Evolutionary conservation across 2,888 invertebrate species (phyloP).

Genomic region (Tachina grossa): DNA sequence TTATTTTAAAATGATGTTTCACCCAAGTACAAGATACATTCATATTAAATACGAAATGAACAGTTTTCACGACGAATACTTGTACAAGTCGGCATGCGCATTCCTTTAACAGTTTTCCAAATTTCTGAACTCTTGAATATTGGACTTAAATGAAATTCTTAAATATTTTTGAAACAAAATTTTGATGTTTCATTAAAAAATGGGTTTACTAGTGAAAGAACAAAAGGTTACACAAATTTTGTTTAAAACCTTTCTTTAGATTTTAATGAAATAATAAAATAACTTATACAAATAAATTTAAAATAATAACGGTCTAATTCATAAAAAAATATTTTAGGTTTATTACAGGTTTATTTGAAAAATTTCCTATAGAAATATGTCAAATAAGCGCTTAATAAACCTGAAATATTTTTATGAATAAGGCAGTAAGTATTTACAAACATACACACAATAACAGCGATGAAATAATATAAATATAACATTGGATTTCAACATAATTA

Average conservation of each 20-base stretch:
- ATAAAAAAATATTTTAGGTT: too few relatives aligned
- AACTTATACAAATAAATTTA: slow-evolving; percentile 25
- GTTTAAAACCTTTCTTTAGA: slow-evolving; percentile 1
- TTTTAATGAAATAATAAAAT: slow-evolving; percentile 39
- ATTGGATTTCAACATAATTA: slow-evolving; percentile 50
- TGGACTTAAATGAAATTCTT: background rate
- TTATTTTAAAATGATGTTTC: background rate
- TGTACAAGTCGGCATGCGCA: background rate
- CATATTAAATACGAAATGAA: background rate
- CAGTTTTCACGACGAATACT: slow-evolving; percentile 4
- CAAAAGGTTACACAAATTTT: slow-evolving; percentile 2
- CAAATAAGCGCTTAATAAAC: too few relatives aligned
- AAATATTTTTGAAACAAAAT: background rate
- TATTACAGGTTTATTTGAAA: too few relatives aligned
- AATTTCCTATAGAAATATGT: too few relatives aligned
- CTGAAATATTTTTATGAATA: too few relatives aligned
- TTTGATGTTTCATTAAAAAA: background rate
- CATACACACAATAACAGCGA: slow-evolving; percentile 43
- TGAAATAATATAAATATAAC: slow-evolving; percentile 37
- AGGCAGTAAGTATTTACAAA: slow-evolving; percentile 40
- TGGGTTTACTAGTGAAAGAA: background rate
- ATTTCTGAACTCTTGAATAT: background rate
- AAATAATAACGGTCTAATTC: too few relatives aligned
- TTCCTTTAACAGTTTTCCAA: background rate
- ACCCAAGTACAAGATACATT: background rate